Evolutionary conservation across 2,113 vertebrate genomes (phyloP).

Genomic region (Actenoides lindsayi): DNA sequence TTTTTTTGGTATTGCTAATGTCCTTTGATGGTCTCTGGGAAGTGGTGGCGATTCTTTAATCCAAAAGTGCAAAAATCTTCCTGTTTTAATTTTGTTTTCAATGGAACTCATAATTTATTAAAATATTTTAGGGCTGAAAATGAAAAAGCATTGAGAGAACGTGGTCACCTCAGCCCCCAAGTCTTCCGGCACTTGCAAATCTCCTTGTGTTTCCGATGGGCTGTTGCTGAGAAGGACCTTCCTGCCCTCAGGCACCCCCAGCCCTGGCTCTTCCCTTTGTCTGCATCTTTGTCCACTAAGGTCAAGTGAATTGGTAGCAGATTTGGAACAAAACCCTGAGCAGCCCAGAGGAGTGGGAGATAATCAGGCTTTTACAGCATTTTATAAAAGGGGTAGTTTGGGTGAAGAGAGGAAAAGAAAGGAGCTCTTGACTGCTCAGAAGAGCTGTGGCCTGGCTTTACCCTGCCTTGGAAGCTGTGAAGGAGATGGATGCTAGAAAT

Average conservation of each 20-base stretch:
- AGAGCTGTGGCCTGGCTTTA: background rate
- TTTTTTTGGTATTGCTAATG: background rate
- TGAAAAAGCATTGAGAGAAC: background rate
- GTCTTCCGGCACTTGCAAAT: background rate
- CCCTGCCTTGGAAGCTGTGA: background rate
- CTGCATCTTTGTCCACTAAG: background rate
- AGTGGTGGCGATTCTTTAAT: background rate
- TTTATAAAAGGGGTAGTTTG: background rate
- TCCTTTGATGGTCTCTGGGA: background rate
- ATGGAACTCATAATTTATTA: background rate
- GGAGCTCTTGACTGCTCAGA: background rate
- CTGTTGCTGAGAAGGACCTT: background rate
- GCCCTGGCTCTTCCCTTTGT: background rate
- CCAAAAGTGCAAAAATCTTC: background rate
- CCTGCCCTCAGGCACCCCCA: background rate
- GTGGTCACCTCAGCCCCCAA: background rate
- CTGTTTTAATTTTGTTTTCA: background rate
- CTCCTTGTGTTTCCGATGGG: background rate
- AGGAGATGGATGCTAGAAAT: background rate
- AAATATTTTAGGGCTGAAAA: background rate
- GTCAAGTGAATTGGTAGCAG: background rate
- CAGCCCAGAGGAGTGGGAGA: background rate
- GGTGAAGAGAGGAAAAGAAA: background rate
- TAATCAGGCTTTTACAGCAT: background rate
- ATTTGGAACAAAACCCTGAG: background rate